phyloP scores from a whole-genome alignment of 1,140 invertebrate species.

The Physella acuta region DNA sequence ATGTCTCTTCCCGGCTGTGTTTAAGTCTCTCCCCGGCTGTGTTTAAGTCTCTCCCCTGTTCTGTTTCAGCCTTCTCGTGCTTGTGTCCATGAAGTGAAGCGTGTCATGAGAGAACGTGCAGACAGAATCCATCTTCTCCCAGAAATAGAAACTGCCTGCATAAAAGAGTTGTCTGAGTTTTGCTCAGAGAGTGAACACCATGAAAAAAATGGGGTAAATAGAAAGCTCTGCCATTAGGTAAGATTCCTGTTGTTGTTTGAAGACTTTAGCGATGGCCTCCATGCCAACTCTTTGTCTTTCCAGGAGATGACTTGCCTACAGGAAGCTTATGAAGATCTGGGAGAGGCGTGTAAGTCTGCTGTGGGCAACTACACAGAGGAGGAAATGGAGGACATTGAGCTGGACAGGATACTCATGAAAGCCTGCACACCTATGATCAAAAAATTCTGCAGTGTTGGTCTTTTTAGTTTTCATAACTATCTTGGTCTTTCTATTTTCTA shows the following conservation, averaged over 20 bases:
- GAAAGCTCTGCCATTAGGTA: too few relatives aligned
- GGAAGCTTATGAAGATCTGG: constrained; percentile 77
- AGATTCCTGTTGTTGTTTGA: too few relatives aligned
- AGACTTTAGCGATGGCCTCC: too few relatives aligned
- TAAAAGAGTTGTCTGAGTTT: constrained; percentile 78
- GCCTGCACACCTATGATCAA: constrained; percentile 83
- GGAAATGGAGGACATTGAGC: constrained; percentile 80
- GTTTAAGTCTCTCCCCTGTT: background rate
- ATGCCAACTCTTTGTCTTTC: too few relatives aligned
- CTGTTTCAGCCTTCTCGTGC: constrained; percentile 34
- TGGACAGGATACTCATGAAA: constrained; percentile 80
- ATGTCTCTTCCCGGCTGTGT: background rate
- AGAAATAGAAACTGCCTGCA: constrained; percentile 87
- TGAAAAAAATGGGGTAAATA: constrained; percentile 72
- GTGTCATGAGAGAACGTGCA: constrained; percentile 90
- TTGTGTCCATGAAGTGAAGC: constrained; percentile 71
- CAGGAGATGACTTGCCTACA: constrained; percentile 86
- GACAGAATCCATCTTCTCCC: constrained; percentile 89
- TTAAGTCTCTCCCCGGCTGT: too few relatives aligned
- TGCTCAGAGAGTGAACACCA: constrained; percentile 73
- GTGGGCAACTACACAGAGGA: constrained; percentile 88
- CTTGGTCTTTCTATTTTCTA: too few relatives aligned
- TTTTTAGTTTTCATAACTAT: too few relatives aligned
- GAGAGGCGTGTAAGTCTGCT: constrained; percentile 70
- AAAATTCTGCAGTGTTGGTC: constrained; percentile 73